Evolutionary conservation across 2,888 invertebrate genomes (phyloP).

Genomic region (Muschampia staudingeri): DNA sequence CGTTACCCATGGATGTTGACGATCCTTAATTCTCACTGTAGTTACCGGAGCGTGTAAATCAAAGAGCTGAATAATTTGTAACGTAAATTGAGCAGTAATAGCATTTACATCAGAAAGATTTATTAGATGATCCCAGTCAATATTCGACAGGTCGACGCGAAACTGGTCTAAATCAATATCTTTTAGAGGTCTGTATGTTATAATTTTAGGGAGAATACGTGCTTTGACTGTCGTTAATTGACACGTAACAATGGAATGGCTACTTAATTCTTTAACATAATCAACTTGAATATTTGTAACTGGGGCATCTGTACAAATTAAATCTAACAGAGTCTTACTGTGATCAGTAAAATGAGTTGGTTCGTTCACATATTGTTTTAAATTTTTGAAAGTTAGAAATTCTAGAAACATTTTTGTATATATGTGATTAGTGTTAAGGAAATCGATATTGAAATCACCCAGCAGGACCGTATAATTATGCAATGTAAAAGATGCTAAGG

Average conservation of each 20-base stretch:
- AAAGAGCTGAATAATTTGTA: not conserved
- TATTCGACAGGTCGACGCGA: not conserved
- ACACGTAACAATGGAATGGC: not conserved
- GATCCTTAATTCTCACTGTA: not conserved
- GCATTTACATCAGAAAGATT: not conserved
- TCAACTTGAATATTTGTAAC: conserved; percentile 28
- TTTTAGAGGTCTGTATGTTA: conserved; percentile 12
- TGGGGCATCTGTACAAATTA: conserved; percentile 53
- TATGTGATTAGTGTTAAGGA: not conserved
- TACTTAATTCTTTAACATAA: not conserved
- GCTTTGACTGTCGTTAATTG: not conserved
- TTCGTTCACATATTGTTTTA: conserved; percentile 44
- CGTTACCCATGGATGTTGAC: conserved; percentile 1
- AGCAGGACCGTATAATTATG: not conserved
- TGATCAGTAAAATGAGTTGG: not conserved
- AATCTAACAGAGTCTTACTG: conserved; percentile 58
- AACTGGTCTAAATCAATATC: conserved; percentile 2
- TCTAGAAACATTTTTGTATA: not conserved
- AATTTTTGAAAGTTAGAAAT: not conserved
- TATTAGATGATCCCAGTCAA: not conserved
- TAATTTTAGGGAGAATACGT: not conserved
- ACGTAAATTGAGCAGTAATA: not conserved
- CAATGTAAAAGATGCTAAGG: not conserved
- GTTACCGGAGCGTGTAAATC: not conserved
- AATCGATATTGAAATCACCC: not conserved